These are phyloP conservation scores for Nysson spinosus DNA, from an alignment of 2,888 invertebrate genomes.

Conservation along the genomic window DNA sequence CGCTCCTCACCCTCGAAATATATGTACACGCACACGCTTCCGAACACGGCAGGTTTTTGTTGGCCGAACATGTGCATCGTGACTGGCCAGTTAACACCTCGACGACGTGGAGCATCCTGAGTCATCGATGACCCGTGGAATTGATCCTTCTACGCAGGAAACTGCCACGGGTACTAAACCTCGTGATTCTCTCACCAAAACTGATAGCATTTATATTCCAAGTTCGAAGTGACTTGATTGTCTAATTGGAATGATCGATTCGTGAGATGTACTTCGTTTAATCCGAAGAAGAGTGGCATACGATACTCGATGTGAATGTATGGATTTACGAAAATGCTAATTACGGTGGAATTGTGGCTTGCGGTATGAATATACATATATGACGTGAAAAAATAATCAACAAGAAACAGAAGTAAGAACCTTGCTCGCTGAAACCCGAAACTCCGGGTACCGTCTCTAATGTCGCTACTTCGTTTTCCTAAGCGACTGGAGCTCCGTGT, in stretches of 20 bases:
- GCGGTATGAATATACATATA: too few relatives aligned
- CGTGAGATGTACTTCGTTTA: too few relatives aligned
- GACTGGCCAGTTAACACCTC: conserved; percentile 71
- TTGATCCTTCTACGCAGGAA: conserved; percentile 45
- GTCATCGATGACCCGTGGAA: conserved; percentile 57
- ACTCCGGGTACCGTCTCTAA: conserved; percentile 39
- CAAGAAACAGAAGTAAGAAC: conserved; percentile 41
- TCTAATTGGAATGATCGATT: too few relatives aligned
- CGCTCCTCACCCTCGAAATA: conserved; percentile 23
- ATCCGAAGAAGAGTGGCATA: too few relatives aligned
- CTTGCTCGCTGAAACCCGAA: conserved; percentile 41
- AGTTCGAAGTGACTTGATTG: too few relatives aligned
- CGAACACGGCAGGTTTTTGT: conserved; percentile 62
- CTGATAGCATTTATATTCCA: too few relatives aligned
- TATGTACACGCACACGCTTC: conserved; percentile 47
- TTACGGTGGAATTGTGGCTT: too few relatives aligned
- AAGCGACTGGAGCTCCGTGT: conserved; percentile 15
- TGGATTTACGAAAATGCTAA: too few relatives aligned
- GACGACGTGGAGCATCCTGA: conserved; percentile 48
- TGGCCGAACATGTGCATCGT: conserved; percentile 68
- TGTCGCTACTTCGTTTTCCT: conserved; percentile 42
- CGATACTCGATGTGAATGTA: too few relatives aligned
- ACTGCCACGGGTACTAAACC: too few relatives aligned
- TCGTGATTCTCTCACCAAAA: too few relatives aligned
- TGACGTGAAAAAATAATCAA: conserved; percentile 36